Evolutionary conservation across 2,113 vertebrate genomes (phyloP), one percentile per base, ranked within the genome.

Genomic region (Eulacestoma nigropectus): DNA sequence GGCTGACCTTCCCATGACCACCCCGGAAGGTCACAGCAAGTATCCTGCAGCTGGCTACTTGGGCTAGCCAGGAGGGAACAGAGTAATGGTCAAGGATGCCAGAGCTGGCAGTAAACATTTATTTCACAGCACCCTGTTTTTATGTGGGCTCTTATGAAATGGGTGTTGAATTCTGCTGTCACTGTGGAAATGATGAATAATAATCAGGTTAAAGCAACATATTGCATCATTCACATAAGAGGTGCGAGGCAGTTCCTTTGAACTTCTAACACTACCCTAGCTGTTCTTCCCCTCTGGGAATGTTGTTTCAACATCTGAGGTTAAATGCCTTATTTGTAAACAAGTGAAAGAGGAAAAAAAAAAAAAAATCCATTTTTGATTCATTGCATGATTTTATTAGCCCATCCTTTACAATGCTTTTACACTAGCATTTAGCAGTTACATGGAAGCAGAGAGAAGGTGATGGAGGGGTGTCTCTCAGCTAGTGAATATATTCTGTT

Each of bases 291-390:
- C 77, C 30, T 67, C 64, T 84, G 52, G 81, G 46, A 92, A 84
- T 80, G 59, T 42, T 79, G 65, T 87, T 91, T 78, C 81, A 82
- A 81, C 39, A 87, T 84, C 42, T 84, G 73, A 91, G 42, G 18
- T 93, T 69, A 84, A 84, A 78, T n/a, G 19, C 11, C 18, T 81
- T 95, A 33, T 94, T 94, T 89, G 77, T 89, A 95, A 96, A 89
- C 64, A 94, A 82, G 5, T 63, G 6, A 25, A 53, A 79, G 29
- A 56, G 47, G 11, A 9, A 60, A 39, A 84, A 78, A 20, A n/a
- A n/a, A n/a, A n/a, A n/a, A n/a, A n/a, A n/a, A n/a, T n/a, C n/a
- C n/a, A n/a, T n/a, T n/a, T n/a, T n/a, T 55, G 18, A 70, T 89
- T 70, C n/a, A 63, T 46, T 74, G 27, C 12, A 7, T 47, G 20